Evolutionary conservation across 2,888 invertebrate species (phyloP).

Genomic region (Ditylenchus weischeri): DNA sequence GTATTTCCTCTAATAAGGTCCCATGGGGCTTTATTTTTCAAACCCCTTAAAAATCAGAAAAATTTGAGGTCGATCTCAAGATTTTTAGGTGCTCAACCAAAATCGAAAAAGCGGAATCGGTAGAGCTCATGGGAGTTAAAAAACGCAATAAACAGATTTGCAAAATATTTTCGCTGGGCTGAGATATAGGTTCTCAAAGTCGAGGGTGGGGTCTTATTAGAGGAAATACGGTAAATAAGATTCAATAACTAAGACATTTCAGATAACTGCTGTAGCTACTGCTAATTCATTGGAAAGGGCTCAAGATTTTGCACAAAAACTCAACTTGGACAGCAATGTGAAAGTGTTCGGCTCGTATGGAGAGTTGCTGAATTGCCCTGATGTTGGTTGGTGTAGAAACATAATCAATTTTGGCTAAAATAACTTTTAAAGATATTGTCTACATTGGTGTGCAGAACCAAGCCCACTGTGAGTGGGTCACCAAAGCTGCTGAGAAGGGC

Average conservation of each 20-base stretch:
- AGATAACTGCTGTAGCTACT: conserved; percentile 24
- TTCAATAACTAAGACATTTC: neutral
- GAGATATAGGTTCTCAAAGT: too few relatives aligned
- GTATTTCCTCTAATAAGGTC: too few relatives aligned
- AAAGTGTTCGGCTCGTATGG: neutral
- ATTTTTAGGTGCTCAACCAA: too few relatives aligned
- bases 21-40: too few relatives aligned
- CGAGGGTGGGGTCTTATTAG: too few relatives aligned
- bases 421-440: conserved; percentile 71
- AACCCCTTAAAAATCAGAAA: too few relatives aligned
- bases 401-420: neutral
- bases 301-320: conserved; percentile 20
- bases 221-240: too few relatives aligned
- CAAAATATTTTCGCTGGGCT: too few relatives aligned
- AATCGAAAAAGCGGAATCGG: too few relatives aligned
- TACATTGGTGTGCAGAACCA: conserved; percentile 78
- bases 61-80: too few relatives aligned
- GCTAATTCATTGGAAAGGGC: conserved; percentile 26
- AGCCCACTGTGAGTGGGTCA: conserved; percentile 71
- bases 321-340: conserved; percentile 1
- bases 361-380: conserved; percentile 3
- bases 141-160: too few relatives aligned
- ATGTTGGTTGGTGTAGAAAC: conserved; percentile 18
- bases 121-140: too few relatives aligned
- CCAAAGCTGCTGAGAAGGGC: conserved; percentile 74